phyloP scores from a whole-genome alignment of 2,113 vertebrate species.

The Ciconia stormi region DNA sequence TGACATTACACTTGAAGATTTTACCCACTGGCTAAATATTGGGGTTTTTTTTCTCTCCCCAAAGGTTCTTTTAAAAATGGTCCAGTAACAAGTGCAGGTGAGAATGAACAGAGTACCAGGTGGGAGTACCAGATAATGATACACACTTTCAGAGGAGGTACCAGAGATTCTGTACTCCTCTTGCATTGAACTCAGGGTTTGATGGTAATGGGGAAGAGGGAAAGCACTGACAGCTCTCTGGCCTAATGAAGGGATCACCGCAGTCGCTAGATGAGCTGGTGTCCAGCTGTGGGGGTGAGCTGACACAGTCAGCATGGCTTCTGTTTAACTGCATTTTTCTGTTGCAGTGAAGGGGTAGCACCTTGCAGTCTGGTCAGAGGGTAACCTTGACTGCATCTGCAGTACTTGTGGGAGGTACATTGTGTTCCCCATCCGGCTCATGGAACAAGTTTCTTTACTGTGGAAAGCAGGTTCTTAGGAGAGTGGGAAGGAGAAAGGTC shows the following conservation, averaged over 20 bases:
- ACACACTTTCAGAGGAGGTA: background rate
- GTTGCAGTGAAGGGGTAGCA: background rate
- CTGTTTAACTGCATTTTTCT: background rate
- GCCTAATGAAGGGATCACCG: background rate
- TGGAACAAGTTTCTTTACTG: background rate
- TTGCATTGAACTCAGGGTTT: background rate
- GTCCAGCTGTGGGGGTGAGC: background rate
- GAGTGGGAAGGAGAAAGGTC: background rate
- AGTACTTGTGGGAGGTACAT: background rate
- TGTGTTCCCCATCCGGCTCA: background rate
- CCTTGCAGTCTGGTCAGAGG: background rate
- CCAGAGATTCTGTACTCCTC: background rate
- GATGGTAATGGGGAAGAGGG: background rate
- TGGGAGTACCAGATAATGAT: background rate
- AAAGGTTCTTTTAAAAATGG: background rate
- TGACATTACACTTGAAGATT: background rate
- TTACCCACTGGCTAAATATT: background rate
- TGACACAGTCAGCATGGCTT: background rate
- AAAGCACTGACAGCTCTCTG: background rate
- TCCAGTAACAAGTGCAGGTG: background rate
- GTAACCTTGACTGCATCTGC: background rate
- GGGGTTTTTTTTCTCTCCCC: accelerated
- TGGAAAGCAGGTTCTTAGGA: background rate
- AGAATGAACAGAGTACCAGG: background rate
- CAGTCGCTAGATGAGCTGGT: background rate